phyloP scores from a whole-genome alignment of 2,797 vertebrate species.

The Thunnus albacares region DNA sequence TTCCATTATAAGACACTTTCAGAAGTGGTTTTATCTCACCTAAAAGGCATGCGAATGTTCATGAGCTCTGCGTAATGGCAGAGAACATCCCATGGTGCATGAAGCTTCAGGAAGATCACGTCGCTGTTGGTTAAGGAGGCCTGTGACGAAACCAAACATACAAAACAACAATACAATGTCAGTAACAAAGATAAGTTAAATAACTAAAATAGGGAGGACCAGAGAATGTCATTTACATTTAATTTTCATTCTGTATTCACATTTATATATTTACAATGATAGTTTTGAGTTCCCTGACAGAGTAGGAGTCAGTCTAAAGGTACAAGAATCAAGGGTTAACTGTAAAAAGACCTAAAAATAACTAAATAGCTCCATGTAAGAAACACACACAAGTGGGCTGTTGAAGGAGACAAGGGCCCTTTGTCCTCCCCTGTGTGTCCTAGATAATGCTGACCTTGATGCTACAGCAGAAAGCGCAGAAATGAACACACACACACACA shows the following conservation, averaged over 20 bases:
- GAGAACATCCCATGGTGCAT: constrained; percentile 95
- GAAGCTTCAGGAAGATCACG: constrained; percentile 96
- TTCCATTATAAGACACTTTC: background rate
- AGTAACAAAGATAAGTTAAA: background rate
- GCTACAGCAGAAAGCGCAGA: constrained; percentile 11
- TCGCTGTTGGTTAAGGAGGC: constrained; percentile 93
- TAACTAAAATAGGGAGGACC: background rate
- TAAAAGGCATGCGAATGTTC: constrained; percentile 98
- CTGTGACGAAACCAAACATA: constrained; percentile 76
- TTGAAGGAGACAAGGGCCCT: constrained; percentile 30
- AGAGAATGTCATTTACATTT: too few relatives aligned
- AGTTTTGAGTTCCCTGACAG: background rate
- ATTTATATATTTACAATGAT: background rate
- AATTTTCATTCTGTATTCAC: too few relatives aligned
- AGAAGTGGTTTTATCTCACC: constrained; percentile 77
- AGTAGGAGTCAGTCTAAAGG: constrained; percentile 37
- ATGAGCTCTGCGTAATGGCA: constrained; percentile 96
- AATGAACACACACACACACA: constrained; percentile 19
- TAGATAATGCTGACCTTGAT: constrained; percentile 46
- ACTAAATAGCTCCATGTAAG: constrained; percentile 40
- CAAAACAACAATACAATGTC: constrained; percentile 2
- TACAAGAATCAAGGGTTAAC: constrained; percentile 34
- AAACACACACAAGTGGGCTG: constrained; percentile 36
- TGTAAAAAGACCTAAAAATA: constrained; percentile 55
- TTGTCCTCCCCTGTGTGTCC: constrained; percentile 6